Evolutionary conservation across 1,140 invertebrate genomes (phyloP).

Genomic region (Myzus persicae): DNA sequence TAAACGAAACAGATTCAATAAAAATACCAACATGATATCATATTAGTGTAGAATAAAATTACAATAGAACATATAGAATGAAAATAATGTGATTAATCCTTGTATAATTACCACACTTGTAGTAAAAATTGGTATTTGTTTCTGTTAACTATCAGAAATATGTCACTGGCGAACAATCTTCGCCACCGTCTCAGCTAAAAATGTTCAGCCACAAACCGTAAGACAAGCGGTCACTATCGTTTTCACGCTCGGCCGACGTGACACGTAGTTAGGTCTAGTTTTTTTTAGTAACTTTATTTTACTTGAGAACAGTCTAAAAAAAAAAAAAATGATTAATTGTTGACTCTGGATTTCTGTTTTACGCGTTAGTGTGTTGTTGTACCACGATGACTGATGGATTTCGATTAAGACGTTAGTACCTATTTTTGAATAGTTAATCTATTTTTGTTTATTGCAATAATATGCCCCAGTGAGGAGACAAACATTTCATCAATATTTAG

Average conservation of each 20-base stretch:
- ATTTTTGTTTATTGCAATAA: neutral
- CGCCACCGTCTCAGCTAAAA: neutral
- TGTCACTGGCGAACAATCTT: neutral
- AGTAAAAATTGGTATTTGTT: neutral
- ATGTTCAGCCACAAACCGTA: neutral
- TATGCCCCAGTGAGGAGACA: neutral
- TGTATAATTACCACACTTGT: neutral
- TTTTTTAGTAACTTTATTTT: neutral
- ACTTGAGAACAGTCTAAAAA: neutral
- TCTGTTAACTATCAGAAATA: neutral
- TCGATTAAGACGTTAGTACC: neutral
- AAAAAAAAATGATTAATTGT: neutral
- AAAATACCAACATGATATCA: too few species aligned
- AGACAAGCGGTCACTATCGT: neutral
- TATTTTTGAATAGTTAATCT: neutral
- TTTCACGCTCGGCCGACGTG: neutral
- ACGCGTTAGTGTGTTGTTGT: neutral
- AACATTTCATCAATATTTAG: neutral
- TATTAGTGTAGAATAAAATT: too few species aligned
- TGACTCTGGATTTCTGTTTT: neutral
- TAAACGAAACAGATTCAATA: neutral
- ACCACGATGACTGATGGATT: neutral
- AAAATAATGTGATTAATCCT: neutral
- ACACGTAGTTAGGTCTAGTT: neutral
- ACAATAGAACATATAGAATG: too few species aligned